Base-by-base conservation (phyloP, 2,113 vertebrate species). In the Micromys minutus region DNA sequence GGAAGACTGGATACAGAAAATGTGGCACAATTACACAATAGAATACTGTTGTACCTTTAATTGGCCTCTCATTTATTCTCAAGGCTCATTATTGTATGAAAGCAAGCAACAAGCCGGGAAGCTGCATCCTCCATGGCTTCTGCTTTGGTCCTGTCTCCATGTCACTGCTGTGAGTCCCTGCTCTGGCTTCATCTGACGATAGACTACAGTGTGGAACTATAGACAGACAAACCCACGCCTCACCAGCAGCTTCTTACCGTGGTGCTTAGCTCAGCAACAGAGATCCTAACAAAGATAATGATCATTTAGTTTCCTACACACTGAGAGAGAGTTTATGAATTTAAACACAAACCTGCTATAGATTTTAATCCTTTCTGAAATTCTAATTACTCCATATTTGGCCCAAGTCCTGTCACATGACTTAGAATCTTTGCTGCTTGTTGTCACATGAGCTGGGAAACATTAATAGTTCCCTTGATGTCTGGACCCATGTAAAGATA, bases 351-450 rank as follows among this genome's bases (percentile, higher is more conserved):
- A 59, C 80, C 55, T 93, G 42, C 10, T 63, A 19, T 19, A 72
- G 50, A 72, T 94, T 92, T 92, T n/a, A 67, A 80, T 61, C n/a
- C 75, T 84, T 93, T 42, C 74, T 95, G 76, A 94, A 89, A 95
- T 91, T 97, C 77, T 75, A 57, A 85, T 71, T 81, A 10, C 75
- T 83, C 57, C 50, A 50, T 45, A 65, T 76, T 90, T 94, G 59
- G 72, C 42, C 50, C 10, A 12, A 84, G 85, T 69, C 50, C 45
- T 77, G 72, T 65, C 63, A 65, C 63, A 34, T 65, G 63, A 65
- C 63, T 4, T 63, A 63, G 61, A 63, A 63, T 63, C 8, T 9
- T 63, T 63, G 61, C 61, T 63, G 24, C 61, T 61, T 61, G 59
- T 63, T 65, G 10, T 47, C 87, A 77, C 31, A 7, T n/a, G 88